Percentiles rank a stretch among this genome's conserved stretches.
These are phyloP conservation scores for Probaryconus sp. DNA, from an alignment of 1,140 invertebrate species.

Conservation along the genomic window DNA sequence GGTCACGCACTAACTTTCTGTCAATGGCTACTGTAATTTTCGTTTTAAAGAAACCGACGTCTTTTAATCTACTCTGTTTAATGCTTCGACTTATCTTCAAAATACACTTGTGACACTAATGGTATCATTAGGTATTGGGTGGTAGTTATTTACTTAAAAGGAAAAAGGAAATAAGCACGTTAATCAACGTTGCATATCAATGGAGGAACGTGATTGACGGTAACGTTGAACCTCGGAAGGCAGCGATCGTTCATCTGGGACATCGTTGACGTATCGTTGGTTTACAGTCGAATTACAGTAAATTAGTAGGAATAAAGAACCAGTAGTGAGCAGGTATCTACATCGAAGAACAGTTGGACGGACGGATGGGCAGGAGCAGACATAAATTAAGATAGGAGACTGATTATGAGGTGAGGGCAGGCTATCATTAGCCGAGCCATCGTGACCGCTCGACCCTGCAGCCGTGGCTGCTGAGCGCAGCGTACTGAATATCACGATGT, in stretches of 20 bases:
- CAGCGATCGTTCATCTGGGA: slow-evolving; percentile 56
- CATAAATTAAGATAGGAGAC: slow-evolving; percentile 78
- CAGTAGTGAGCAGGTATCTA: slow-evolving; percentile 71
- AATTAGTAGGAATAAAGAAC: slow-evolving; percentile 74
- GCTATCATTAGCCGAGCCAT: slow-evolving; percentile 76
- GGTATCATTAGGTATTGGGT: slow-evolving; percentile 26
- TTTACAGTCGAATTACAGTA: slow-evolving; percentile 73
- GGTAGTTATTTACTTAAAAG: slow-evolving; percentile 2
- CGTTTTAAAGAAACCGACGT: too few relatives aligned
- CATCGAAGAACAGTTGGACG: slow-evolving; percentile 68
- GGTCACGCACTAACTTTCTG: too few relatives aligned
- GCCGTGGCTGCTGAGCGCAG: slow-evolving; percentile 70
- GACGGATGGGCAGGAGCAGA: slow-evolving; percentile 74
- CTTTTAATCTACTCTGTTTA: too few relatives aligned
- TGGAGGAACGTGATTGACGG: slow-evolving; percentile 39
- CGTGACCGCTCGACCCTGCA: slow-evolving; percentile 77
- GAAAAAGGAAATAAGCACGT: slow-evolving; percentile 25
- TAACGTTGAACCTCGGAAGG: slow-evolving; percentile 14
- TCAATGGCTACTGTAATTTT: too few relatives aligned
- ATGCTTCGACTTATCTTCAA: too few relatives aligned
- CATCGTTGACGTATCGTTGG: slow-evolving; percentile 60
- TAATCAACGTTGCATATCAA: slow-evolving; percentile 47
- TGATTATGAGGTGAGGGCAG: slow-evolving; percentile 77
- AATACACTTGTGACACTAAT: slow-evolving; percentile 32
- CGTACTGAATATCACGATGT: slow-evolving; percentile 56